Percentiles rank a stretch among this genome's conserved stretches.
phyloP scores from a whole-genome alignment of 2,113 vertebrate genomes.

The Nibea albiflora region DNA sequence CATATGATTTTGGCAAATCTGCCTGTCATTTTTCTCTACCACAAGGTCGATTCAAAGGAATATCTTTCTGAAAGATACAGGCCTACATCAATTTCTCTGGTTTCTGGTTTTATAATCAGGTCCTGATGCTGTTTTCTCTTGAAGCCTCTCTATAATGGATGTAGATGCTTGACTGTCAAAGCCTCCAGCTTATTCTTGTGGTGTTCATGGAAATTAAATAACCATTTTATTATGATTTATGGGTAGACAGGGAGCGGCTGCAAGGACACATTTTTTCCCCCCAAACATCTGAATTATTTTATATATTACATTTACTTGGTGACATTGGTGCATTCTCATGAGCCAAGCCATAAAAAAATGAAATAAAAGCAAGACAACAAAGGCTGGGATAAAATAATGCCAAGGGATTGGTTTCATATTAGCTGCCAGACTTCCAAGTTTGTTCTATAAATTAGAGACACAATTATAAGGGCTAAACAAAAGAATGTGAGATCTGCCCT shows the following conservation, averaged over 20 bases:
- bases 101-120: slow-evolving; percentile 48
- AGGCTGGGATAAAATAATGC: slow-evolving; percentile 5
- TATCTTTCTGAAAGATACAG: slow-evolving; percentile 44
- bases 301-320: slow-evolving; percentile 42
- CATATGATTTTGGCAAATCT: slow-evolving; percentile 15
- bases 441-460: slow-evolving; percentile 17
- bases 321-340: slow-evolving; percentile 4
- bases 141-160: slow-evolving; percentile 34
- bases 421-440: slow-evolving; percentile 13
- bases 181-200: slow-evolving; percentile 50
- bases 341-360: slow-evolving; percentile 32
- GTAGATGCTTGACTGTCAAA: slow-evolving; percentile 22
- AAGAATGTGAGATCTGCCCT: slow-evolving; percentile 20
- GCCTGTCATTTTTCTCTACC: slow-evolving; percentile 16
- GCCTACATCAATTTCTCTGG: slow-evolving; percentile 29
- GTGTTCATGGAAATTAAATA: slow-evolving; percentile 34
- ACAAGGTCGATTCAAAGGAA: slow-evolving; percentile 38
- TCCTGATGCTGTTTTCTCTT: slow-evolving; percentile 51
- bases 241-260: slow-evolving; percentile 23
- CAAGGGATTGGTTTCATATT: not conserved
- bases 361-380: slow-evolving; percentile 28
- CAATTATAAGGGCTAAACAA: not conserved
- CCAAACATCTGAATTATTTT: slow-evolving; percentile 58
- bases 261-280: slow-evolving; percentile 16
- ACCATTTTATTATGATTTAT: slow-evolving; percentile 50